Base-by-base conservation (phyloP, 2,113 vertebrate species). In the Piprites chloris region DNA sequence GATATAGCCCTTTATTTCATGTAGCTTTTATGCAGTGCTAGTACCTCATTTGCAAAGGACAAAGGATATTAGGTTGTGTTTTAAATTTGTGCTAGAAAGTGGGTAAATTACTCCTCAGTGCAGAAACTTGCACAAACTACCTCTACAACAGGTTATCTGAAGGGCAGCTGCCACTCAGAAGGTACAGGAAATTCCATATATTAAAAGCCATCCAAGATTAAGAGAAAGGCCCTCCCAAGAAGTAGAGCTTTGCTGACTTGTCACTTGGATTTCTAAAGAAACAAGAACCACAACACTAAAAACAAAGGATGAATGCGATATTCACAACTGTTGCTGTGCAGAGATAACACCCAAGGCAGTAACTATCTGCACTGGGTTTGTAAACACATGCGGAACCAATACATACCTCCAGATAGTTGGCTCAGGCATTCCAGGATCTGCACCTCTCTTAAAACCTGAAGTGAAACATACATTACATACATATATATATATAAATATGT, bases 341-440 rank as follows among this genome's bases (percentile, higher is more conserved):
- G 21, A 75, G n/a, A 18, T 6, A 44, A 68, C 27, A 78, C 5
- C 13, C 39, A 27, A 56, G 82, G 3, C 0, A 1, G 9, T 28
- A 56, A 33, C 19, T 30, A 24, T 18, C 9, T 59, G n/a, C 42
- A 27, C 1, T 27, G 52, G 30, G 50, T 59, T 85, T 81, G 50
- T n/a, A 76, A 9, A 12, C 14, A 50, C 53, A 85, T 73, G 72
- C 82, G 44, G 79, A 94, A 80, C 63, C 2, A 9, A 90, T 42
- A 96, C 94, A 42, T 98, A 99, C 99, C 99, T 99, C 93, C 99
- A 95, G 75, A 99, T 91, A 10, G 97, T 99, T 41, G 99, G 99
- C 59, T 99, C 99, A 32, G 99, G 99, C 99, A 99, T 99, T 79
- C 99, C 99, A 82, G 99, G 99, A 98, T 99, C 99, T 58, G 99